Conservation (phyloP, 2,888 invertebrate genomes). For the Dryococelus australis region DNA sequence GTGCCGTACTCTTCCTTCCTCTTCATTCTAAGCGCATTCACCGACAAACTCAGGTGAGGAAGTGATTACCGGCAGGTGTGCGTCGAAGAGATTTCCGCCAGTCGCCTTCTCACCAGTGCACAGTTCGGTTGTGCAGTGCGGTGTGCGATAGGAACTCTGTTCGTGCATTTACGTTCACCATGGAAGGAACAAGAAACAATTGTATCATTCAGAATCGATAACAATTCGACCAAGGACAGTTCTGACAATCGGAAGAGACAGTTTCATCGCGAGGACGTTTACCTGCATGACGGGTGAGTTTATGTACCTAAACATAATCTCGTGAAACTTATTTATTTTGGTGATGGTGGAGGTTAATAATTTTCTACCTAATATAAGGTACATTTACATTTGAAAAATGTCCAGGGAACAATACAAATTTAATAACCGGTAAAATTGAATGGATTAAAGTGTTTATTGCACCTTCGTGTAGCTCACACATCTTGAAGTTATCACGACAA, state of each 20-base stretch:
- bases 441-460: too few relatives aligned
- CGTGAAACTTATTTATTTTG: background rate
- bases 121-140: background rate
- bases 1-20: slow-evolving; percentile 16
- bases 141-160: background rate
- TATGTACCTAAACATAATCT: background rate
- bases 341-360: background rate
- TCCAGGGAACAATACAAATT: too few relatives aligned
- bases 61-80: background rate
- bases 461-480: too few relatives aligned
- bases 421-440: too few relatives aligned
- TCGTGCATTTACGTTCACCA: background rate
- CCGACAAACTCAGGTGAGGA: slow-evolving; percentile 1
- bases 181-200: background rate
- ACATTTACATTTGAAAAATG: too few relatives aligned
- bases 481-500: too few relatives aligned
- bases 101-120: background rate
- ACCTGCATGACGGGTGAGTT: background rate
- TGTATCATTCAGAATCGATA: background rate
- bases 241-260: background rate
- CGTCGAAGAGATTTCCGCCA: background rate
- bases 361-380: background rate
- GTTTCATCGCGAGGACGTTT: background rate
- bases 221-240: background rate
- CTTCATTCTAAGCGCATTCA: slow-evolving; percentile 10